Base-by-base conservation (phyloP, 1,140 invertebrate genomes). In the Homarus americanus region DNA sequence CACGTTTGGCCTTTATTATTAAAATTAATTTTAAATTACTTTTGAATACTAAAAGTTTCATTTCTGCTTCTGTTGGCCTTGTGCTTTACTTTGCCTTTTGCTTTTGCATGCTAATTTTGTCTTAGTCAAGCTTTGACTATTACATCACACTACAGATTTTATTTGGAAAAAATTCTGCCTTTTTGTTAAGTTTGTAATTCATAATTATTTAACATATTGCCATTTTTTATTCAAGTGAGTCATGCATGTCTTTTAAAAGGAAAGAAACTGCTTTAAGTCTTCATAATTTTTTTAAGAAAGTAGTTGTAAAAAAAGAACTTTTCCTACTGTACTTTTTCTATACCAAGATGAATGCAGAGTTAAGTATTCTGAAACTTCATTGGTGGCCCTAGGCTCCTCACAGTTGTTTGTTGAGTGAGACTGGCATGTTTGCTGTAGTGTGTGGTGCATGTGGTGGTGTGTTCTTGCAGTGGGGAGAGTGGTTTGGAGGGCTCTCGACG, bases 391-490 rank as follows among this genome's bases (percentile, higher is more conserved):
- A 72, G 34, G 58, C 44, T 72, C 72, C 72, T 75, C 63, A 84
- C 76, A 69, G 72, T 41, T 41, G 66, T 87, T 49, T 87, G 76
- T 38, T 91, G 82, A 84, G 82, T 92, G 28, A 75, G 78, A 85
- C 40, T 79, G 75, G 91, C 78, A 84, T 87, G 84, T 91, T 89
- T 83, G 88, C 73, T 83, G 80, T 83, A 80, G 88, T 90, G 84
- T 87, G 88, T 90, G 88, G 88, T 90, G 88, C 88, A 90, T 90
- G 88, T 90, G 88, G 84, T 92, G 87, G 79, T 90, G 73, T 91
- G 91, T 90, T 82, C 73, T 92, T 92, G 63, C 88, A 91, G 86
- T 92, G 87, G 82, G 84, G 75, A 88, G 72, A 90, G 88, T 90
- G 88, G 69, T 82, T 72, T 87, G 86, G 86, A 87, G 58, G 86